phyloP scores from a whole-genome alignment of 2,113 vertebrate species.

The Hydrochoerus hydrochaeris region DNA sequence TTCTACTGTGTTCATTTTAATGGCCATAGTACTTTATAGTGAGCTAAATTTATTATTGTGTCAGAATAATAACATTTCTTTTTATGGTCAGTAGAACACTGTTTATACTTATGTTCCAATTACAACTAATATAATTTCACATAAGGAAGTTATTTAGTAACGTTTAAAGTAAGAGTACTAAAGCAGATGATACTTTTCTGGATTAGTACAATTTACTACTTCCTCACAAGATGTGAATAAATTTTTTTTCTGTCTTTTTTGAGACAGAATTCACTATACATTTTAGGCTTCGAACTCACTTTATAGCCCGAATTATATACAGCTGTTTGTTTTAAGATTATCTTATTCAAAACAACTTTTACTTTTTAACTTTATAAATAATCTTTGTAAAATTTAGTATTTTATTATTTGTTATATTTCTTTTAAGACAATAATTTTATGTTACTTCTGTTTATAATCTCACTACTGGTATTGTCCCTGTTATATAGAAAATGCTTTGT shows the following conservation, averaged over 20 bases:
- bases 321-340: constrained; percentile 1
- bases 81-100: neutral
- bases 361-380: neutral
- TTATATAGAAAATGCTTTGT: neutral
- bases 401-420: neutral
- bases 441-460: neutral
- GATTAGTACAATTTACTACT: neutral
- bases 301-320: neutral
- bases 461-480: neutral
- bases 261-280: neutral
- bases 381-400: neutral
- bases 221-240: neutral
- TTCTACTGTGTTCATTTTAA: constrained; percentile 24
- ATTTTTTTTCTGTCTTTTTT: neutral
- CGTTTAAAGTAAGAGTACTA: neutral
- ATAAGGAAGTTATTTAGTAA: neutral
- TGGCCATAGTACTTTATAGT: neutral
- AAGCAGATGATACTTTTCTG: neutral
- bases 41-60: constrained; percentile 14
- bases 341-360: neutral
- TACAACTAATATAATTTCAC: neutral
- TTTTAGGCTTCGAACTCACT: neutral
- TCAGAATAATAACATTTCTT: constrained; percentile 11
- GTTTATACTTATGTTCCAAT: neutral
- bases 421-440: neutral